Evolutionary conservation across 1,140 invertebrate species (phyloP).

Genomic region (Mycetomoellerius zeteki): DNA sequence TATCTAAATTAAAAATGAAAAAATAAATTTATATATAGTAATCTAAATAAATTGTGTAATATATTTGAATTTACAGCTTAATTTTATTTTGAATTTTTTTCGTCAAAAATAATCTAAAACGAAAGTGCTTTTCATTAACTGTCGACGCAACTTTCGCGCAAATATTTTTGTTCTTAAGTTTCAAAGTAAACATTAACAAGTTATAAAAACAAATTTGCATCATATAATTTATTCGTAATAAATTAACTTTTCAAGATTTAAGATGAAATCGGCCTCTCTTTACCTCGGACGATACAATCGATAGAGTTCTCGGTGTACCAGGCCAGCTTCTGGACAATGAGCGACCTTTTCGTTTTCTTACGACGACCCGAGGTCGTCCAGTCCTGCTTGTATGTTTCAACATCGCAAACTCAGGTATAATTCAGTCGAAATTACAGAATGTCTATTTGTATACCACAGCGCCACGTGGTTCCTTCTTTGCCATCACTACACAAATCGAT

Average conservation of each 20-base stretch:
- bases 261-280: conserved; percentile 10
- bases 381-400: conserved; percentile 81
- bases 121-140: neutral
- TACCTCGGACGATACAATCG: conserved; percentile 84
- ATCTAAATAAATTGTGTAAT: conserved; percentile 9
- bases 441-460: neutral
- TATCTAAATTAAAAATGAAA: neutral
- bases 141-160: neutral
- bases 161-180: neutral
- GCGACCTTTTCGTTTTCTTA: conserved; percentile 82
- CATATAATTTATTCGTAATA: neutral
- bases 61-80: neutral
- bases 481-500: neutral
- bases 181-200: neutral
- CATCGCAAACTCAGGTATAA: conserved; percentile 72
- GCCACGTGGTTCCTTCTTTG: neutral
- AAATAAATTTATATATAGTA: neutral
- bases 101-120: neutral
- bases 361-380: conserved; percentile 76
- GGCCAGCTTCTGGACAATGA: conserved; percentile 85
- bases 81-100: neutral
- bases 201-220: neutral
- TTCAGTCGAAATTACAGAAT: conserved; percentile 13
- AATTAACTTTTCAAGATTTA: neutral
- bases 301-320: conserved; percentile 82